Conservation (phyloP, 2,797 vertebrate genomes). For the Poecilia velifera region DNA sequence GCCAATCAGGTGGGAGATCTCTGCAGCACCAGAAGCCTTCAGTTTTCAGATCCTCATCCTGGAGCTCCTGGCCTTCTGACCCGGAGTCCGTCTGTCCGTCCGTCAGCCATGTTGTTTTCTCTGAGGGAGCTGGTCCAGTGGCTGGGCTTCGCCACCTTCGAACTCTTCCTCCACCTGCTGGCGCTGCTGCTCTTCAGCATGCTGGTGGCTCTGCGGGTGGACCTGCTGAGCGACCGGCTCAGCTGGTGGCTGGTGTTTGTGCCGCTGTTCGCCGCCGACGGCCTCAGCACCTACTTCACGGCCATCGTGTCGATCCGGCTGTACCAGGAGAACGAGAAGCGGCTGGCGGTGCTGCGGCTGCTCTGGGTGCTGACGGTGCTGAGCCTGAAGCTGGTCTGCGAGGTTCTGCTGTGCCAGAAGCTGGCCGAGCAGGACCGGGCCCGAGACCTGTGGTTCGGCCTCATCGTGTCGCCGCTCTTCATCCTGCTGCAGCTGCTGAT, state of each 20-base stretch:
- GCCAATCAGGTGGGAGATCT: constrained; percentile 27
- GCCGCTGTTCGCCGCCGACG: constrained; percentile 93
- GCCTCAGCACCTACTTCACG: constrained; percentile 98
- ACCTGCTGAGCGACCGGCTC: constrained; percentile 78
- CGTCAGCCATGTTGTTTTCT: constrained; percentile 89
- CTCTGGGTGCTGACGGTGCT: constrained; percentile 98
- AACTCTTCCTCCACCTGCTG: constrained; percentile 92
- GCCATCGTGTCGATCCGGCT: constrained; percentile 96
- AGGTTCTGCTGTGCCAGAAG: constrained; percentile 98
- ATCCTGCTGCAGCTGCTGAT: constrained; percentile 97
- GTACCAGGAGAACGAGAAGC: constrained; percentile 97
- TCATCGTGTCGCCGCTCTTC: constrained; percentile 95
- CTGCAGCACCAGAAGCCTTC: constrained; percentile 3
- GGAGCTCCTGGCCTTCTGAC: constrained; percentile 32
- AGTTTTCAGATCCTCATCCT: constrained; percentile 14
- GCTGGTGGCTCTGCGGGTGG: constrained; percentile 88
- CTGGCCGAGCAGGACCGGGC: constrained; percentile 87
- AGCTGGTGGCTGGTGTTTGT: constrained; percentile 96
- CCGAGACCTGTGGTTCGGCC: constrained; percentile 91
- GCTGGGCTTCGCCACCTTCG: constrained; percentile 97
- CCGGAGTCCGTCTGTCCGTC: constrained; percentile 32
- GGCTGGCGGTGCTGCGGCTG: constrained; percentile 92
- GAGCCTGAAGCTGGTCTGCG: constrained; percentile 97
- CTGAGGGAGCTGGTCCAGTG: constrained; percentile 95
- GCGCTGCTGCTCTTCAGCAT: constrained; percentile 90